A percentile compares a stretch with the other conserved stretches of the same genome.
These are phyloP conservation scores for Caenorhabditis imperialis DNA, from an alignment of 2,888 invertebrate species.

Conservation along the genomic window DNA sequence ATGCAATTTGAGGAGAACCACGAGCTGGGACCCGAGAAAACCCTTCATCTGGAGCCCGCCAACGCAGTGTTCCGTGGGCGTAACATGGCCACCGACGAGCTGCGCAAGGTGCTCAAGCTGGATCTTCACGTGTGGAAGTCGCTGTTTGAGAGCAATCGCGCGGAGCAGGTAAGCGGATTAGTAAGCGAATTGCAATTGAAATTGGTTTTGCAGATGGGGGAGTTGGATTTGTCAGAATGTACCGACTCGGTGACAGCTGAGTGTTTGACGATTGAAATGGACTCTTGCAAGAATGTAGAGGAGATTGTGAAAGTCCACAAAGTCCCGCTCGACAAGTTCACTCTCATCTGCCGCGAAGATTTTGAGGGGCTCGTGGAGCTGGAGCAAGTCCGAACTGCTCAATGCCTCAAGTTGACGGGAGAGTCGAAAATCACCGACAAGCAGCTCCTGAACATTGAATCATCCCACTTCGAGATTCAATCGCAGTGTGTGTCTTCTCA, in stretches of 20 bases:
- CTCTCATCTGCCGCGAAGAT: slow-evolving; percentile 9
- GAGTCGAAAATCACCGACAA: slow-evolving; percentile 2
- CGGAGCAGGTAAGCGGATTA: slow-evolving; percentile 27
- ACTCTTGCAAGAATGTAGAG: slow-evolving; percentile 14
- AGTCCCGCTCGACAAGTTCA: slow-evolving; percentile 7
- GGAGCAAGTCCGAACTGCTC: slow-evolving; percentile 17
- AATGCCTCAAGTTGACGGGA: slow-evolving; percentile 11
- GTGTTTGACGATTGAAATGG: slow-evolving; percentile 10
- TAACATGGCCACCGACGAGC: slow-evolving; percentile 37
- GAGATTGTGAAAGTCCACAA: slow-evolving; percentile 15
- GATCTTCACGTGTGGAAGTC: slow-evolving; percentile 13
- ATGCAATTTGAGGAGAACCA: slow-evolving; percentile 26
- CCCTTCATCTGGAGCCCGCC: no score
- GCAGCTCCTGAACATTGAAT: neutral
- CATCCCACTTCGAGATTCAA: slow-evolving; percentile 8
- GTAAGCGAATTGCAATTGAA: no score
- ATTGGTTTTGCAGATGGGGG: slow-evolving; percentile 19
- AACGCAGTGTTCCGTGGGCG: slow-evolving; percentile 7
- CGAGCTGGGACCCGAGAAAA: slow-evolving; percentile 27
- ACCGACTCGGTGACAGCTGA: slow-evolving; percentile 11
- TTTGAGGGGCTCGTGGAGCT: slow-evolving; percentile 1
- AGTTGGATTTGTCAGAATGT: slow-evolving; percentile 19
- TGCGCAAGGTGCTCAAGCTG: slow-evolving; percentile 16
- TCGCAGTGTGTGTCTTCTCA: neutral
- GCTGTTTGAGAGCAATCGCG: slow-evolving; percentile 14